Conservation (phyloP, 2,113 vertebrate species). For the Callipepla squamata region DNA sequence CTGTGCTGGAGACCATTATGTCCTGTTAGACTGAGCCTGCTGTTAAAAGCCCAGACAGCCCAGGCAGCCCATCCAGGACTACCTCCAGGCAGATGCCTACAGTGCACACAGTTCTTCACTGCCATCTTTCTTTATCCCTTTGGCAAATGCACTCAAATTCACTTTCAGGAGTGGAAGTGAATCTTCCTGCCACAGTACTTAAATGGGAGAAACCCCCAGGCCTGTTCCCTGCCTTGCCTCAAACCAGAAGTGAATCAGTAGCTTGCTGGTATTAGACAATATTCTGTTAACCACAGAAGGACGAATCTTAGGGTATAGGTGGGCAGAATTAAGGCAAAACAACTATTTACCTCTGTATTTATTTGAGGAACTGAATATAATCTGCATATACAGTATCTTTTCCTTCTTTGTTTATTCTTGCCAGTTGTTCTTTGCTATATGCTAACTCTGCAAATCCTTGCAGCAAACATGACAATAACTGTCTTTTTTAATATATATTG, state of each 20-base stretch:
- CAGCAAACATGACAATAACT: conserved; percentile 44
- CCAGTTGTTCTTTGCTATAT: conserved; percentile 1
- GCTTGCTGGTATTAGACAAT: not conserved
- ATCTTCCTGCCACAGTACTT: not conserved
- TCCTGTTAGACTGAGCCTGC: not conserved
- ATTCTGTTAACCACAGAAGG: not conserved
- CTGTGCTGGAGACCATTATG: not conserved
- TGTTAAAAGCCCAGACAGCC: not conserved
- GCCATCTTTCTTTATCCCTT: rapidly evolving
- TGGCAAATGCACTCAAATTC: not conserved
- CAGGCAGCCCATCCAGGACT: not conserved
- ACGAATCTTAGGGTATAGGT: not conserved
- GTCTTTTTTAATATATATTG: conserved; percentile 28
- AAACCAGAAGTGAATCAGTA: not conserved
- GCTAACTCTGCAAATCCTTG: conserved; percentile 13
- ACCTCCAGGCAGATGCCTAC: not conserved
- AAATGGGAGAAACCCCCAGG: not conserved
- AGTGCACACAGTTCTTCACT: not conserved
- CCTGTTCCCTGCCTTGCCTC: not conserved
- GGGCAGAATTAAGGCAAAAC: not conserved
- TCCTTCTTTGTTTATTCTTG: conserved; percentile 14
- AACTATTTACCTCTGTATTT: not conserved
- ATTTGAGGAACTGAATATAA: not conserved
- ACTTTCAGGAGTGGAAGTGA: not conserved
- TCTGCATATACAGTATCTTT: not conserved